These are phyloP conservation scores for Gallinago jamesoni DNA, from an alignment of 2,113 vertebrate genomes.

Conservation along the genomic window DNA sequence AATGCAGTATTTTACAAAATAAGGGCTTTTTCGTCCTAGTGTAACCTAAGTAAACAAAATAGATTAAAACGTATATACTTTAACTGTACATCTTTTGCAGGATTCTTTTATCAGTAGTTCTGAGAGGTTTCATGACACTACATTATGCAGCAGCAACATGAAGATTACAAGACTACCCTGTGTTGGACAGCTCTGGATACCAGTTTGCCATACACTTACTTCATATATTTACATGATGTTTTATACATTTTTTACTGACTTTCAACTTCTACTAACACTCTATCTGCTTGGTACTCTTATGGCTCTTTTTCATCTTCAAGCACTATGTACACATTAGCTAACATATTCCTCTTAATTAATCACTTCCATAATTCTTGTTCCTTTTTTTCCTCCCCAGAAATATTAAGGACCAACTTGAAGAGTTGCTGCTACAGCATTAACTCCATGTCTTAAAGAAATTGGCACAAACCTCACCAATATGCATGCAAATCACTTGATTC, in stretches of 20 bases:
- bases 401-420: not conserved
- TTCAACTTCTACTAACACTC: not conserved
- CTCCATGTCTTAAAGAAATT: not conserved
- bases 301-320: not conserved
- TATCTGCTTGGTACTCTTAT: not conserved
- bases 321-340: not conserved
- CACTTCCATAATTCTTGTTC: not conserved
- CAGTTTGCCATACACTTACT: not conserved
- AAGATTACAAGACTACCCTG: not conserved
- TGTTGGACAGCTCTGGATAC: not conserved
- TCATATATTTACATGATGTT: not conserved
- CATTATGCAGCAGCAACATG: not conserved
- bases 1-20: not conserved
- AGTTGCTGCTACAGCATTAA: not conserved
- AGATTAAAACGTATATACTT: not conserved
- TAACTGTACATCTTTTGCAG: not conserved
- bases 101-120: not conserved
- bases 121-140: not conserved
- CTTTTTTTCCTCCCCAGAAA: not conserved
- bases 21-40: not conserved
- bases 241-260: not conserved
- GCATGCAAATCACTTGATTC: not conserved
- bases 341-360: not conserved
- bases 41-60: not conserved
- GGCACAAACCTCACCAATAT: not conserved